Evolutionary conservation across 92 coral and sea anemone genomes (phyloP), one percentile per base, ranked within the genome.

Genomic region (Pocillopora meandrina): DNA sequence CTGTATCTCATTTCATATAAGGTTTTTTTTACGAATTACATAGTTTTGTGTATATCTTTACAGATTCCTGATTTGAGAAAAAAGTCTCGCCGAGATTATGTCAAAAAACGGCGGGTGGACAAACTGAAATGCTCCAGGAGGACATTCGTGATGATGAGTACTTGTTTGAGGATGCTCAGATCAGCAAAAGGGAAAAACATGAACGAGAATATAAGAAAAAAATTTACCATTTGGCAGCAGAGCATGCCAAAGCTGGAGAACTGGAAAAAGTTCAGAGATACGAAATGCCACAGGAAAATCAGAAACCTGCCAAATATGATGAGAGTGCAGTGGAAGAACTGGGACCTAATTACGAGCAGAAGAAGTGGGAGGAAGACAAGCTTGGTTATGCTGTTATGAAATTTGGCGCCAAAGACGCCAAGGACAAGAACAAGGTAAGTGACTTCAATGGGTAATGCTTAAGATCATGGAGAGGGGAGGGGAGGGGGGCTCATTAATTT

Each of bases 381-480:
- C 92, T 97, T 76, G 98, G 94, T 1, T 91, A 97, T 86, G 99
- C 99, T 55, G 93, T 90, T 86, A 95, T 95, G 99, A 92, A 89
- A 52, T 91, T 97, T 92, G 99, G 99, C n/a, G 99, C 99, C 6
- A 95, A 90, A 74, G 98, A 97, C 88, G 99, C 99, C 7, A 97
- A 92, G 80, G 80, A 89, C n/a, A 97, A 95, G 76, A 97, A 88
- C 68, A 97, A 97, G 94, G 99, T 97, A 71, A 2, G 68, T 63
- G 76, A 36, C 3, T 2, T 14, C 56, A 26, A 26, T 26, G 31
- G 31, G 31, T 26, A 26, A 26, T 26, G 31, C 31, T 26, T 26
- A 26, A 26, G 31, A 26, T 26, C 42, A 20, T 26, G 13, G 49
- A 7, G 52, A 42, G 52, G 52, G 52, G 52, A 42, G 52, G 52